Percentiles rank a stretch among this genome's conserved stretches.
These are phyloP conservation scores for Heliopora coerulea DNA, from an alignment of 92 coral and sea anemone genomes.

Conservation along the genomic window DNA sequence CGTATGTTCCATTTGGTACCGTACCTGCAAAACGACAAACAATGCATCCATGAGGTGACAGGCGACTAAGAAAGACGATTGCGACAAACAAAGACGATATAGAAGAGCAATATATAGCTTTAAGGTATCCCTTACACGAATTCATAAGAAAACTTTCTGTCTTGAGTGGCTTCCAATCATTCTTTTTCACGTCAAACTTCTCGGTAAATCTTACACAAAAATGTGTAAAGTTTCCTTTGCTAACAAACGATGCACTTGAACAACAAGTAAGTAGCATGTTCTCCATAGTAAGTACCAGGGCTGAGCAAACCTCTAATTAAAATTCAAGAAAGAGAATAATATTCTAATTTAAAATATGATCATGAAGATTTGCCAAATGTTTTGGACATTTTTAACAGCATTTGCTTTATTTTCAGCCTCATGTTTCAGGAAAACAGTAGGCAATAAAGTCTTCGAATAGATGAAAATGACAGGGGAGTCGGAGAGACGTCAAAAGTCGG, in stretches of 20 bases:
- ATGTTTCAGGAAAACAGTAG: too few species aligned
- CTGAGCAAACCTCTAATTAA: constrained; percentile 77
- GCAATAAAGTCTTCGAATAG: too few species aligned
- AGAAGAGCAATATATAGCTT: not conserved
- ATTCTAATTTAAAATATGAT: not conserved
- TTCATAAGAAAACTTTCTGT: constrained; percentile 56
- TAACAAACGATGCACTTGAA: constrained; percentile 90
- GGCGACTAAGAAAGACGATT: not conserved
- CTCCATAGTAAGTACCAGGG: constrained; percentile 80
- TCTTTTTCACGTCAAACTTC: constrained; percentile 80
- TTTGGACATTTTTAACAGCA: too few species aligned
- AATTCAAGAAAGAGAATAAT: not conserved
- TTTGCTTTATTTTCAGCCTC: too few species aligned
- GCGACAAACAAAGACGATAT: not conserved
- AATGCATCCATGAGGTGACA: not conserved
- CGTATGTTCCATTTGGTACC: constrained; percentile 96
- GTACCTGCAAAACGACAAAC: constrained; percentile 53
- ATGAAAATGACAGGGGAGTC: too few species aligned
- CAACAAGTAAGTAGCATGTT: constrained; percentile 94
- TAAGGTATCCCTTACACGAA: constrained; percentile 67
- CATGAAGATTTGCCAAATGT: too few species aligned
- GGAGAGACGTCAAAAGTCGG: too few species aligned
- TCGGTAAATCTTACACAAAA: constrained; percentile 94
- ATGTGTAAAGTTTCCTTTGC: constrained; percentile 84
- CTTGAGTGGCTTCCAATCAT: constrained; percentile 81